These are phyloP conservation scores for Hemibagrus guttatus DNA, from an alignment of 2,797 vertebrate genomes.

Conservation along the genomic window DNA sequence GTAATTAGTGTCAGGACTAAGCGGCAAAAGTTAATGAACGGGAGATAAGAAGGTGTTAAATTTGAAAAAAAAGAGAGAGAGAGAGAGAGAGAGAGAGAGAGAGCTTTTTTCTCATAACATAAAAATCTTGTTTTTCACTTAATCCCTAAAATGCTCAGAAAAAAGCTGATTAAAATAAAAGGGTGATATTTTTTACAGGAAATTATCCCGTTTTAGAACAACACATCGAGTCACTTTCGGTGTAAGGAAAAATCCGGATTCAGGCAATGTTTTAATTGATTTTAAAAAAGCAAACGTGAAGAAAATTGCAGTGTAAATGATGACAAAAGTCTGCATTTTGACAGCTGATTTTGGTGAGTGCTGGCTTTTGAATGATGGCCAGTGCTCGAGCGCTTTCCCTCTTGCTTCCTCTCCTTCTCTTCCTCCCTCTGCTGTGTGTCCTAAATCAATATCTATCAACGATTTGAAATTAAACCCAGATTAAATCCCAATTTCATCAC, in stretches of 20 bases:
- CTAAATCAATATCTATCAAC: slow-evolving; percentile 91
- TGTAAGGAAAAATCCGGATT: slow-evolving; percentile 5
- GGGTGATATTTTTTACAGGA: not conserved
- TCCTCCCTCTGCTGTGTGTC: slow-evolving; percentile 72
- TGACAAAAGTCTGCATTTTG: slow-evolving; percentile 60
- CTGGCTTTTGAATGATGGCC: slow-evolving; percentile 53
- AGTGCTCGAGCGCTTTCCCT: slow-evolving; percentile 57
- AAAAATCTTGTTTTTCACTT: slow-evolving; percentile 18
- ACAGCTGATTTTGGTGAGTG: slow-evolving; percentile 60
- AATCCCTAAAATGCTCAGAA: slow-evolving; percentile 28
- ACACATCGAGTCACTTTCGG: slow-evolving; percentile 27
- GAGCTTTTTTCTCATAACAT: not conserved
- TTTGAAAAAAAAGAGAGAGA: slow-evolving; percentile 35
- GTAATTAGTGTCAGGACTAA: slow-evolving; percentile 57
- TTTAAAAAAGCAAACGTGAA: slow-evolving; percentile 56
- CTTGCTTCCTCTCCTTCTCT: slow-evolving; percentile 59
- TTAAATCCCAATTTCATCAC: slow-evolving; percentile 82
- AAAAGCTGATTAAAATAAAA: slow-evolving; percentile 27
- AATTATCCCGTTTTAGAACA: not conserved
- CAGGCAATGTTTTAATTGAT: slow-evolving; percentile 60
- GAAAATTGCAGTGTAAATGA: slow-evolving; percentile 67
- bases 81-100: too few species aligned
- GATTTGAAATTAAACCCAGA: slow-evolving; percentile 86
- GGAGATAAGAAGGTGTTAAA: slow-evolving; percentile 51
- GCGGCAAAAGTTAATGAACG: slow-evolving; percentile 56